Base-by-base conservation (phyloP, 2,113 vertebrate species). In the Neotoma lepida region DNA sequence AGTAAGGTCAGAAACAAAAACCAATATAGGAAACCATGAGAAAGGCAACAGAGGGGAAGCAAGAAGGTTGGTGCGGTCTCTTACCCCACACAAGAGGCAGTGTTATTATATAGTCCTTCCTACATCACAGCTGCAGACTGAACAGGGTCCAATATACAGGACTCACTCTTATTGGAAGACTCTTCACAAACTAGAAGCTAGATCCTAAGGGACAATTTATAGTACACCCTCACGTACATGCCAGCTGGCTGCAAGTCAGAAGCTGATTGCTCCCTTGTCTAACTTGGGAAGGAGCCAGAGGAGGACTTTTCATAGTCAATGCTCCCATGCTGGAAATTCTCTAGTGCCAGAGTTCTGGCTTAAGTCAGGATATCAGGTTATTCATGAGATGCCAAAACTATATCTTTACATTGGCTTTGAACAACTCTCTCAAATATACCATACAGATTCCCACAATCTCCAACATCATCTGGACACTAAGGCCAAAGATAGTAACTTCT, bases 341-440 rank as follows among this genome's bases (percentile, higher is more conserved):
- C 96, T 93, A 94, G 94, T 14, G 87, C 88, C 85, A 85, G 74
- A 95, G 78, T 94, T 97, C 94, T 97, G 96, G 96, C 96, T 96
- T 96, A 97, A 97, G 58, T 96, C 80, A 95, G 90, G 76, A 88
- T 97, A 97, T 97, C 96, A 96, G 96, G 95, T 97, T 97, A 95
- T 97, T 97, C 97, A 93, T 82, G 39, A 96, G 64, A 97, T 92
- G 95, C 96, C 97, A 97, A 96, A 97, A 97, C 94, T 97, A 49
- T 41, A 46, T 97, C 96, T 97, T 96, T 96, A 96, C 81, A 82
- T 96, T 97, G 93, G 96, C 96, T 96, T 93, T 97, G 90, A 96
- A 96, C 92, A 96, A 93, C 80, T 96, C 93, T 97, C 93, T 95
- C 93, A 95, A 97, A 81, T 93, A 96, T 41, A 96, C 88, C 71